These are phyloP conservation scores for Prolemur simus DNA, from an alignment of 2,113 vertebrate species.

Conservation along the genomic window DNA sequence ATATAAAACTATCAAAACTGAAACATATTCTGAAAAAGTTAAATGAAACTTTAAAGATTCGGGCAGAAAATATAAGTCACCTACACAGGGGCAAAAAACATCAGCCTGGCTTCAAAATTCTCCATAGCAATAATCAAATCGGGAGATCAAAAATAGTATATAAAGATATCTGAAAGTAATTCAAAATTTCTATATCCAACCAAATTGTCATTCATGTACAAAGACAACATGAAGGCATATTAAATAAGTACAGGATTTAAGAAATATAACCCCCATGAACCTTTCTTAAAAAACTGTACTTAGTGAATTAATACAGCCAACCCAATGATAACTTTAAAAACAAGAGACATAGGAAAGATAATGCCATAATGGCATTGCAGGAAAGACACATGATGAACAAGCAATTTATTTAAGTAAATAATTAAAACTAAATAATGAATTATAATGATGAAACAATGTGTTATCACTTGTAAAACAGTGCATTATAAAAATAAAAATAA, in stretches of 20 bases:
- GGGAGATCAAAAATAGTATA: neutral
- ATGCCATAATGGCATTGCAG: neutral
- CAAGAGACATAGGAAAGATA: neutral
- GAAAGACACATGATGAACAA: neutral
- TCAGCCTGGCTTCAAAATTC: neutral
- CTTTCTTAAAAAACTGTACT: neutral
- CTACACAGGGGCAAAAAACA: neutral
- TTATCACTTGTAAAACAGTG: neutral
- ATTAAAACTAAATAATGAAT: neutral
- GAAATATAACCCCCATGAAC: neutral
- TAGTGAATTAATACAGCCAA: neutral
- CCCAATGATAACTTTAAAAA: neutral
- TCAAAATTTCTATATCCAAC: neutral
- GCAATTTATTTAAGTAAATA: neutral
- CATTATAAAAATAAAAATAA: neutral
- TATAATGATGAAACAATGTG: neutral
- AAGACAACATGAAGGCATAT: neutral
- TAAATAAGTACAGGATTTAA: neutral
- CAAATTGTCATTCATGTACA: neutral
- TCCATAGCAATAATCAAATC: neutral
- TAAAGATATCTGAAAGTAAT: neutral
- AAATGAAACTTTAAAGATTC: neutral
- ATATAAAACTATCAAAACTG: neutral
- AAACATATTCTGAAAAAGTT: neutral
- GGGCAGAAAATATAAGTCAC: neutral